Conservation (phyloP, 1,140 invertebrate species). For the Drosophila kepulauana region DNA sequence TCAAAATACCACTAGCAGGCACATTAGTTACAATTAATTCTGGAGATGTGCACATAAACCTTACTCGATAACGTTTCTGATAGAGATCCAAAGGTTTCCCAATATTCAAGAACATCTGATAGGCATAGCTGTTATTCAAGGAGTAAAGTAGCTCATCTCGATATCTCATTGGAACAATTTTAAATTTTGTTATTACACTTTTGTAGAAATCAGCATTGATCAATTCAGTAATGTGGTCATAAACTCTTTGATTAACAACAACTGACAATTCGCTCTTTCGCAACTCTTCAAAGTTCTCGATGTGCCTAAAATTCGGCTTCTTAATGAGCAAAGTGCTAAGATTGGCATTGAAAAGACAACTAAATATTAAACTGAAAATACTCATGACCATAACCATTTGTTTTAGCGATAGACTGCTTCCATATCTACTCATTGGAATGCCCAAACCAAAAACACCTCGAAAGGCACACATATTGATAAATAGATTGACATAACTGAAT, state of each 20-base stretch:
- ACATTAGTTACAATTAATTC: not conserved
- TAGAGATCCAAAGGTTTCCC: not conserved
- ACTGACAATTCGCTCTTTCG: slow-evolving; percentile 34
- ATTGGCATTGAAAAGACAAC: slow-evolving; percentile 37
- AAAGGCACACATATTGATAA: slow-evolving; percentile 44
- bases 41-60: not conserved
- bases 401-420: slow-evolving; percentile 8
- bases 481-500: not conserved
- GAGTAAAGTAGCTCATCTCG: not conserved
- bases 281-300: slow-evolving; percentile 39
- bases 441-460: slow-evolving; percentile 42
- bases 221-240: no score
- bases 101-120: not conserved
- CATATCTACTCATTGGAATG: slow-evolving; percentile 2
- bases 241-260: not conserved
- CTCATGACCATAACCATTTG: slow-evolving; percentile 43
- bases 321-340: slow-evolving; percentile 47
- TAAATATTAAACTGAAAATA: slow-evolving; percentile 41
- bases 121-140: slow-evolving; percentile 14
- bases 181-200: not conserved
- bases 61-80: not conserved
- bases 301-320: not conserved
- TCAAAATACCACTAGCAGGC: not conserved
- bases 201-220: not conserved
- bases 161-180: not conserved